phyloP scores from a whole-genome alignment of 2,888 invertebrate genomes.

The Serripes groenlandicus region DNA sequence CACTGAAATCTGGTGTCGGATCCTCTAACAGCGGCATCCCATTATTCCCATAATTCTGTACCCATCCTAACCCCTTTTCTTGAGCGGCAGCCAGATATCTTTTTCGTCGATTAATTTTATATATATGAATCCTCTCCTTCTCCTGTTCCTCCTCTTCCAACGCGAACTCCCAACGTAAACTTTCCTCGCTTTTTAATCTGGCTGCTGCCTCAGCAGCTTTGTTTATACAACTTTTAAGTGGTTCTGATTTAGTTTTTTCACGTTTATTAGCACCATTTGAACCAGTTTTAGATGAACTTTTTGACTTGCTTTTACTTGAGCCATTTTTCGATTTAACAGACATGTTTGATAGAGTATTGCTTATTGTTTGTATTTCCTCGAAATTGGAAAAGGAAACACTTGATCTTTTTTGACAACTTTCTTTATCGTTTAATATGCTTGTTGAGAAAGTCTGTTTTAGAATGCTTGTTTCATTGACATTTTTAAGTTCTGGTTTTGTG shows the following conservation, averaged over 20 bases:
- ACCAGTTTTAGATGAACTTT: constrained; percentile 57
- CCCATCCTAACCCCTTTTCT: constrained; percentile 81
- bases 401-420: constrained; percentile 25
- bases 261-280: constrained; percentile 62
- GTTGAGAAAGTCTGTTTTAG: constrained; percentile 48
- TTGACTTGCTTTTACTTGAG: constrained; percentile 43
- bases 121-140: constrained; percentile 77
- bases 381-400: constrained; percentile 62
- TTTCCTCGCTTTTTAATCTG: constrained; percentile 69
- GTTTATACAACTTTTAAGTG: constrained; percentile 50
- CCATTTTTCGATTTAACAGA: constrained; percentile 63
- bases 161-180: constrained; percentile 82
- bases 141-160: constrained; percentile 79
- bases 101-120: constrained; percentile 84
- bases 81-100: constrained; percentile 83
- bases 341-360: constrained; percentile 50
- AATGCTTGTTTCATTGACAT: neutral
- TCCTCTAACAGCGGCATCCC: constrained; percentile 76
- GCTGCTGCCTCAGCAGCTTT: constrained; percentile 55
- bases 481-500: neutral
- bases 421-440: constrained; percentile 28
- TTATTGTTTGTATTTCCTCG: constrained; percentile 49
- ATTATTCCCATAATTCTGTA: constrained; percentile 73
- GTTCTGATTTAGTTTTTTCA: constrained; percentile 52
- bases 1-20: constrained; percentile 35